phyloP scores from a whole-genome alignment of 2,797 vertebrate species.

The Chaunax sp. region DNA sequence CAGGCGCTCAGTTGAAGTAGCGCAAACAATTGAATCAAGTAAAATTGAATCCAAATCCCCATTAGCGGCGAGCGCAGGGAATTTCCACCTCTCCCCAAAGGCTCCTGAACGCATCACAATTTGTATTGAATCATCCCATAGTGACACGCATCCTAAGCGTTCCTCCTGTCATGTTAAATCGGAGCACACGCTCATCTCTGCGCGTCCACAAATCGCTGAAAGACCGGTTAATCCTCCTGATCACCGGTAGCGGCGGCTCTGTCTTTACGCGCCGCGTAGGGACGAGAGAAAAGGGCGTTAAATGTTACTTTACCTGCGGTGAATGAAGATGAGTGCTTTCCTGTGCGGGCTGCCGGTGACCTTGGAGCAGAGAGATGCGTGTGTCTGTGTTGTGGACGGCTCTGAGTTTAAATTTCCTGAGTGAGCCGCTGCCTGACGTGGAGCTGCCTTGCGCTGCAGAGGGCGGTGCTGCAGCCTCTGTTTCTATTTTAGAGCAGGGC shows the following conservation, averaged over 20 bases:
- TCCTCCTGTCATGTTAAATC: background rate
- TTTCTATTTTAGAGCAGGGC: slow-evolving; percentile 10
- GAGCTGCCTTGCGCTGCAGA: slow-evolving; percentile 33
- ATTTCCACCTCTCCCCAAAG: slow-evolving; percentile 1
- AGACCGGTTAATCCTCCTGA: slow-evolving; percentile 15
- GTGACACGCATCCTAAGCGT: background rate
- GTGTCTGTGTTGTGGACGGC: slow-evolving; percentile 12
- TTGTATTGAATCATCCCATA: slow-evolving; percentile 5
- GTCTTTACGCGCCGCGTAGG: background rate
- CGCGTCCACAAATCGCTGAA: slow-evolving; percentile 1
- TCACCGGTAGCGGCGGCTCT: slow-evolving; percentile 1
- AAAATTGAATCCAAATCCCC: background rate
- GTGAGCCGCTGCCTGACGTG: slow-evolving; percentile 54
- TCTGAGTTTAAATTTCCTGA: slow-evolving; percentile 63
- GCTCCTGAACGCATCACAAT: slow-evolving; percentile 53
- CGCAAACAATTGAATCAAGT: background rate
- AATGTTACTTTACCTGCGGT: slow-evolving; percentile 55
- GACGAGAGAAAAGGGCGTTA: background rate
- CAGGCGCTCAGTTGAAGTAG: background rate
- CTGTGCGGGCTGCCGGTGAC: slow-evolving; percentile 48
- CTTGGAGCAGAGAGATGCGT: slow-evolving; percentile 69
- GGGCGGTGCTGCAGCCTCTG: slow-evolving; percentile 64
- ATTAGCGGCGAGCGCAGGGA: background rate
- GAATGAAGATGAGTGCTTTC: background rate
- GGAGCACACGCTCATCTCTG: slow-evolving; percentile 20